Evolutionary conservation across 1,140 invertebrate species (phyloP).

Genomic region (Atta texana): DNA sequence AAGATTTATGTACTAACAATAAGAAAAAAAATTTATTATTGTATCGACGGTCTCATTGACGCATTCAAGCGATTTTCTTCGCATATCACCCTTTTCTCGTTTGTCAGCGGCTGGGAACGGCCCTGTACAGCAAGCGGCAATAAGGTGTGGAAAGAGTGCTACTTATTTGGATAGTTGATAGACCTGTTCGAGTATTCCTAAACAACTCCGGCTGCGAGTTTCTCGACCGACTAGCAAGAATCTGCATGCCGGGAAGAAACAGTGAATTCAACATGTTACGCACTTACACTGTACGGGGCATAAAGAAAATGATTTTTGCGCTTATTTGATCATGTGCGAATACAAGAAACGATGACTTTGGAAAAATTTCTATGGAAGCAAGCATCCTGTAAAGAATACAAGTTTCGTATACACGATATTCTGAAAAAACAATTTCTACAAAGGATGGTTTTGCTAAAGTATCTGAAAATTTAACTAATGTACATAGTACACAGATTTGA

Average conservation of each 20-base stretch:
- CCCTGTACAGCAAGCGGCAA: constrained; percentile 14
- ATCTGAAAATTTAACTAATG: too few relatives aligned
- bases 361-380: constrained; percentile 14
- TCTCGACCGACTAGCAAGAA: constrained; percentile 30
- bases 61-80: background rate
- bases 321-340: constrained; percentile 41
- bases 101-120: constrained; percentile 34
- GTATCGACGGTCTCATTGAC: background rate
- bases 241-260: constrained; percentile 48
- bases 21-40: background rate
- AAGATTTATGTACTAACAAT: background rate
- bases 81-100: background rate
- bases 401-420: background rate
- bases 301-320: constrained; percentile 11
- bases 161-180: constrained; percentile 76
- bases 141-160: constrained; percentile 58
- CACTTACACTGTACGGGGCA: background rate
- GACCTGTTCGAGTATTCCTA: constrained; percentile 67
- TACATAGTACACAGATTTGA: background rate
- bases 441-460: too few relatives aligned
- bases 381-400: background rate
- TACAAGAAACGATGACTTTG: constrained; percentile 6
- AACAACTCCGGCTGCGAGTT: constrained; percentile 26
- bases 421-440: background rate
- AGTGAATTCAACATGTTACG: constrained; percentile 35